These are phyloP conservation scores for Drosophila subobscura DNA, from an alignment of 1,140 invertebrate species.

Conservation along the genomic window DNA sequence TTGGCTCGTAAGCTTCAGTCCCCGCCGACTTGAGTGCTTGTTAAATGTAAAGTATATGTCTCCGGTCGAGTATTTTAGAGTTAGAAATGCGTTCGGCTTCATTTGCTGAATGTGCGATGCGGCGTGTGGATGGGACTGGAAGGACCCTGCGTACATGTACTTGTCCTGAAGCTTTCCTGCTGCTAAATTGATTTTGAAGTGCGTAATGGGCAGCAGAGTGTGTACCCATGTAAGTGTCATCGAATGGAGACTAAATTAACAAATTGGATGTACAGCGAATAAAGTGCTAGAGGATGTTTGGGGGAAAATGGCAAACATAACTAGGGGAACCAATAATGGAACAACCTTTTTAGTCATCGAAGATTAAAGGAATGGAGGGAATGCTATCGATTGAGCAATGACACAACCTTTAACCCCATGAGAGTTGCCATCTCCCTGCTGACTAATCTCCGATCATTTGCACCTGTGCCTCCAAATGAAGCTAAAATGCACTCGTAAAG, in stretches of 20 bases:
- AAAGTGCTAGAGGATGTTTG: neutral
- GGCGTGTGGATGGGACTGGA: no score
- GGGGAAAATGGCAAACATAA: no score
- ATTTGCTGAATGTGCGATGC: constrained; percentile 21
- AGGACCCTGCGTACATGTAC: no score
- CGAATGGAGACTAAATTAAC: constrained; percentile 2
- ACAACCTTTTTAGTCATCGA: no score
- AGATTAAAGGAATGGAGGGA: no score
- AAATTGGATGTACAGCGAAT: neutral
- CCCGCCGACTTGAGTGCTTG: constrained; percentile 52
- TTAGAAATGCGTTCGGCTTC: constrained; percentile 31
- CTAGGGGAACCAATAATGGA: no score
- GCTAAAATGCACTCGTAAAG: no score
- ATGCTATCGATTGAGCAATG: no score
- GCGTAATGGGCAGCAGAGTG: constrained; percentile 17
- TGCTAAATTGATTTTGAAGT: constrained; percentile 43
- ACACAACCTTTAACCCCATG: no score
- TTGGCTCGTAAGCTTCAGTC: constrained; percentile 43
- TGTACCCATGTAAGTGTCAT: constrained; percentile 26
- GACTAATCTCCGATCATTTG: neutral
- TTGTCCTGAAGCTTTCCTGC: neutral
- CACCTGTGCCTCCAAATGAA: neutral
- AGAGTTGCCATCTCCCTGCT: no score
- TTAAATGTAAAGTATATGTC: constrained; percentile 63
- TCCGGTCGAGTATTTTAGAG: constrained; percentile 35